Evolutionary conservation across 1,140 invertebrate genomes (phyloP).

Genomic region (Heliothis subflexa): DNA sequence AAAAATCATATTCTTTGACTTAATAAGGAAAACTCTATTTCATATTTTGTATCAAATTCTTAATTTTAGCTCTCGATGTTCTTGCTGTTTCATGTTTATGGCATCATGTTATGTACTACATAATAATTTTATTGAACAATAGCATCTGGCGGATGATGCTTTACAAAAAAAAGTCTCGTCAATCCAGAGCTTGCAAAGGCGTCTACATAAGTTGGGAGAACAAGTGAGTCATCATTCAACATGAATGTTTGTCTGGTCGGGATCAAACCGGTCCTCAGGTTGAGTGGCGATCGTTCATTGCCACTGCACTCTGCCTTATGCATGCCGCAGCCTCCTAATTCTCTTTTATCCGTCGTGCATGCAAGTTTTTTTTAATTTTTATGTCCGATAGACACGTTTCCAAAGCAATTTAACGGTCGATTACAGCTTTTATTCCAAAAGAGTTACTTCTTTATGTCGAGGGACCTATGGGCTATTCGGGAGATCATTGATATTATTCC

Average conservation of each 20-base stretch:
- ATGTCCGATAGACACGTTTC: neutral
- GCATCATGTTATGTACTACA: neutral
- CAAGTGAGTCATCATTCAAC: conserved; percentile 52
- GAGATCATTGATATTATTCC: neutral
- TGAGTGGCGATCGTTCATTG: conserved; percentile 50
- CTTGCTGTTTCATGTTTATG: too few species aligned
- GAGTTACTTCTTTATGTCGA: neutral
- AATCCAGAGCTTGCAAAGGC: conserved; percentile 2
- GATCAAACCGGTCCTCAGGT: conserved; percentile 49
- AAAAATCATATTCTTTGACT: neutral
- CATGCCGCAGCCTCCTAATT: conserved; percentile 3
- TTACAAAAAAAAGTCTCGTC: neutral
- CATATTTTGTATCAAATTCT: conserved; percentile 3
- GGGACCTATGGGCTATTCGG: neutral
- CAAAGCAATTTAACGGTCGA: conserved; percentile 6
- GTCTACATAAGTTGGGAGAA: conserved; percentile 11
- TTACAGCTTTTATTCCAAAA: neutral
- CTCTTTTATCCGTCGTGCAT: conserved; percentile 7
- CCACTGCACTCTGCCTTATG: conserved; percentile 44
- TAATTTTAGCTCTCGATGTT: too few species aligned
- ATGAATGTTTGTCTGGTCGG: conserved; percentile 44
- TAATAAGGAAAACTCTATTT: neutral
- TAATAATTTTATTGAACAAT: neutral
- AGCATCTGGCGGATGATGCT: neutral
- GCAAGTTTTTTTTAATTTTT: conserved; percentile 11